phyloP scores from a whole-genome alignment of 2,113 vertebrate species.

The Chloropsis cyanopogon region DNA sequence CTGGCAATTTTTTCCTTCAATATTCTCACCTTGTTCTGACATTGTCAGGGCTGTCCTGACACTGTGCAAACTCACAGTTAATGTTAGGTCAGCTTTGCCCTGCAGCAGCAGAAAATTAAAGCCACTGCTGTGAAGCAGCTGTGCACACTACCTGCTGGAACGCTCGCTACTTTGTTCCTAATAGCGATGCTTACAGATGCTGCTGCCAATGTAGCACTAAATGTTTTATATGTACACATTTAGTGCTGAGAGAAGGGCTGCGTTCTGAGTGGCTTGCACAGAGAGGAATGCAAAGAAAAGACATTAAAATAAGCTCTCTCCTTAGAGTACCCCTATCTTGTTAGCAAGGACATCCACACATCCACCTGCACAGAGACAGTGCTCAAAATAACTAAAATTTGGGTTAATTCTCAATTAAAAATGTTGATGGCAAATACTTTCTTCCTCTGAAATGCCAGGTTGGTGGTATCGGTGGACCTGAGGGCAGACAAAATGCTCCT shows the following conservation, averaged over 20 bases:
- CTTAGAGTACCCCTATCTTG: neutral
- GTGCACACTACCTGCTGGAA: neutral
- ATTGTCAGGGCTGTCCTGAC: neutral
- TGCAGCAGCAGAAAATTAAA: neutral
- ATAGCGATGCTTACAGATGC: neutral
- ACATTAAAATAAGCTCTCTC: neutral
- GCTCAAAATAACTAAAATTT: neutral
- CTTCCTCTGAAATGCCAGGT: neutral
- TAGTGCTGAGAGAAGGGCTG: neutral
- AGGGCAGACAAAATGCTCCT: neutral
- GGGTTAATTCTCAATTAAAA: neutral
- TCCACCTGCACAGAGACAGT: neutral
- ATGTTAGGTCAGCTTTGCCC: neutral
- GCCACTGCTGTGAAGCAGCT: neutral
- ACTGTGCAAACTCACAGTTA: neutral
- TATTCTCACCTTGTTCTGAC: neutral
- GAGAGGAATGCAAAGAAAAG: neutral
- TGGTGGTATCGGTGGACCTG: neutral
- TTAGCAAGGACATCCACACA: neutral
- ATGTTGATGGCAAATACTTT: neutral
- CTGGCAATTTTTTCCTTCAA: neutral
- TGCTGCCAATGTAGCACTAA: neutral
- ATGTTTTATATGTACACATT: neutral
- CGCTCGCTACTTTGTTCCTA: neutral
- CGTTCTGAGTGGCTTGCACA: neutral